Base-by-base conservation (phyloP, 2,113 vertebrate genomes). In the Anoura caudifer region DNA sequence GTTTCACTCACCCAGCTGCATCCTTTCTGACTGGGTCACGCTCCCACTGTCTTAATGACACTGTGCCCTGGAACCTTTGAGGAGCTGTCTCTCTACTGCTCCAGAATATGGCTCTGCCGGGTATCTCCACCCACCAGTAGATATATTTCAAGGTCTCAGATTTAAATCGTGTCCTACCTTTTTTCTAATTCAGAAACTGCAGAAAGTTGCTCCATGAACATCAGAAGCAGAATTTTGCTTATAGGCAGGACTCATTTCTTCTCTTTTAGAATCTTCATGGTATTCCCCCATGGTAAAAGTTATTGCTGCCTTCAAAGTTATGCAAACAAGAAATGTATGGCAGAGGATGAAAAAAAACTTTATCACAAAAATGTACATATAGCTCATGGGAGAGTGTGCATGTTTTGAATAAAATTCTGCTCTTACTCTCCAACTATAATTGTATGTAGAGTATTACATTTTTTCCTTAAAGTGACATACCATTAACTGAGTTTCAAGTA, bases 281-380 rank as follows among this genome's bases (percentile, higher is more conserved):
- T 76, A 47, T 26, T n/a, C 0, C 2, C 9, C 15, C 15, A 7
- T 11, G 63, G 43, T 61, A 41, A 85, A 82, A 75, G 28, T 91
- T 92, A 86, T 59, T 96, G 56, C 69, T 91, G 94, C 12, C 72
- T 96, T 93, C 75, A 91, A 90, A 97, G 59, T 93, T 97, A 90
- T 95, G 38, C 67, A 97, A 97, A 82, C 33, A 61, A 81, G 56
- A 95, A 95, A 76, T 93, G 31, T 77, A 52, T 87, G 90, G 70
- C 79, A 77, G 84, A 59, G 70, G 94, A 92, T 93, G 75, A 45
- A 63, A 75, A 90, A 88, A 87, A 87, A 15, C 3, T 90, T 95
- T 93, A 90, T 95, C 87, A 77, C 36, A 93, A 80, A 94, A 93
- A 95, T 87, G 65, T 87, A 72, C 47, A 41, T 81, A 38, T 22